phyloP scores from a whole-genome alignment of 2,888 invertebrate genomes.

The Cosmorhoe ocellata region DNA sequence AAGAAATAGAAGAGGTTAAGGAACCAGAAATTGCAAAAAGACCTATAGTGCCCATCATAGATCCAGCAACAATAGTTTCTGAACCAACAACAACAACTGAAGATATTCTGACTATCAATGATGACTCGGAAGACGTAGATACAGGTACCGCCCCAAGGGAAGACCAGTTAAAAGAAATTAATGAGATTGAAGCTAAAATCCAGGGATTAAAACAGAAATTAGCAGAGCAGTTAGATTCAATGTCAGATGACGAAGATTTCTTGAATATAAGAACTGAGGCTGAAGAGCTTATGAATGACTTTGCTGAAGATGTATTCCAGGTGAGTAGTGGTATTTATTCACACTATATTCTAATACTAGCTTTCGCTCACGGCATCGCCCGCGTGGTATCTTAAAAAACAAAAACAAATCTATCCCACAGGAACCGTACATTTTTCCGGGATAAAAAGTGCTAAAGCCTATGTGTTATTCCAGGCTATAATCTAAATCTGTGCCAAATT shows the following conservation, averaged over 20 bases:
- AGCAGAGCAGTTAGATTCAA: conserved; percentile 75
- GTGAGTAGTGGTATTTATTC: conserved; percentile 42
- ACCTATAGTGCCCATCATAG: conserved; percentile 70
- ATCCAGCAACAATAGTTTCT: conserved; percentile 64
- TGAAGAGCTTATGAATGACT: conserved; percentile 79
- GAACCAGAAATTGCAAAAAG: conserved; percentile 43
- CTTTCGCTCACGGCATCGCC: too few species aligned
- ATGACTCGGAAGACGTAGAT: conserved; percentile 24
- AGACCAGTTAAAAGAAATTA: conserved; percentile 68
- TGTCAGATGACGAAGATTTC: conserved; percentile 85
- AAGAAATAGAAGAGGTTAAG: conserved; percentile 19
- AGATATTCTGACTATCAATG: conserved; percentile 39
- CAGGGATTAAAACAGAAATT: conserved; percentile 72
- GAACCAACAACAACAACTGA: conserved; percentile 18
- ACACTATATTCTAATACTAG: too few species aligned
- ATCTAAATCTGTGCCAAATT: too few species aligned
- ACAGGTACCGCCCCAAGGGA: conserved; percentile 40
- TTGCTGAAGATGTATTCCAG: conserved; percentile 76
- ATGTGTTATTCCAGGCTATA: too few species aligned
- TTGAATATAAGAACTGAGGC: conserved; percentile 85
- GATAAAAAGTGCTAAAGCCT: too few species aligned
- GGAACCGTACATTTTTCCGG: too few species aligned
- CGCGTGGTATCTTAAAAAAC: too few species aligned
- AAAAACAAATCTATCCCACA: too few species aligned
- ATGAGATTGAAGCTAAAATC: conserved; percentile 85